These are phyloP conservation scores for Plagodis pulveraria DNA, from an alignment of 2,888 invertebrate genomes.

Conservation along the genomic window DNA sequence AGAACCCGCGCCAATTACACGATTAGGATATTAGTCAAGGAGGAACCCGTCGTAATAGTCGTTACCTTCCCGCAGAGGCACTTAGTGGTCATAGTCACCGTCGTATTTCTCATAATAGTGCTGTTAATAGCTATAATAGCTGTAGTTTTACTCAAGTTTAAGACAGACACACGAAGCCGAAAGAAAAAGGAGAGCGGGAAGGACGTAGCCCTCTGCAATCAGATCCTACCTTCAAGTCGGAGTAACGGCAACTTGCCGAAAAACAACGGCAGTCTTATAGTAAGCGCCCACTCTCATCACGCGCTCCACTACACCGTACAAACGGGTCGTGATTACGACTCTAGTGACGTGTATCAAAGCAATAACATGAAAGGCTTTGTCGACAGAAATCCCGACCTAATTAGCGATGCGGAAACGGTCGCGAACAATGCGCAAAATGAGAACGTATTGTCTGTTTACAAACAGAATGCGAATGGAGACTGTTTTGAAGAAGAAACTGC, in stretches of 20 bases:
- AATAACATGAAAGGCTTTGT: slow-evolving; percentile 80
- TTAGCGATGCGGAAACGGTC: slow-evolving; percentile 90
- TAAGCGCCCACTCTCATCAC: slow-evolving; percentile 85
- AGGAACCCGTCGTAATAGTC: slow-evolving; percentile 88
- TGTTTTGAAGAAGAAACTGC: slow-evolving; percentile 77
- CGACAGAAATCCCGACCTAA: slow-evolving; percentile 92
- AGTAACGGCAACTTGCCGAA: slow-evolving; percentile 81
- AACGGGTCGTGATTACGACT: slow-evolving; percentile 84
- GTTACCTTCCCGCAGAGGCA: slow-evolving; percentile 89
- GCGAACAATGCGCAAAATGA: slow-evolving; percentile 79
- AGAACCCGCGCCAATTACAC: slow-evolving; percentile 92
- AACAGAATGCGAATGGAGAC: slow-evolving; percentile 66
- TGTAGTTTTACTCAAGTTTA: slow-evolving; percentile 85
- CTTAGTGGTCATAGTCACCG: slow-evolving; percentile 88
- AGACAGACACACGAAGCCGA: slow-evolving; percentile 76
- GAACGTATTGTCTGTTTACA: slow-evolving; percentile 76
- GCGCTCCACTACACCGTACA: slow-evolving; percentile 82
- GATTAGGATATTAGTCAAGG: slow-evolving; percentile 89
- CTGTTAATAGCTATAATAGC: slow-evolving; percentile 88
- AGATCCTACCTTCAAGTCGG: slow-evolving; percentile 75
- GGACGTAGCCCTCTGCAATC: slow-evolving; percentile 86
- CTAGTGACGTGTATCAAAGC: slow-evolving; percentile 77
- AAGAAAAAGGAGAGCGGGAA: slow-evolving; percentile 86
- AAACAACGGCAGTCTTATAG: slow-evolving; percentile 83
- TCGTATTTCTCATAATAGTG: slow-evolving; percentile 87